These are phyloP conservation scores for Caradrina kadenii DNA, from an alignment of 2,888 invertebrate genomes.

Conservation along the genomic window DNA sequence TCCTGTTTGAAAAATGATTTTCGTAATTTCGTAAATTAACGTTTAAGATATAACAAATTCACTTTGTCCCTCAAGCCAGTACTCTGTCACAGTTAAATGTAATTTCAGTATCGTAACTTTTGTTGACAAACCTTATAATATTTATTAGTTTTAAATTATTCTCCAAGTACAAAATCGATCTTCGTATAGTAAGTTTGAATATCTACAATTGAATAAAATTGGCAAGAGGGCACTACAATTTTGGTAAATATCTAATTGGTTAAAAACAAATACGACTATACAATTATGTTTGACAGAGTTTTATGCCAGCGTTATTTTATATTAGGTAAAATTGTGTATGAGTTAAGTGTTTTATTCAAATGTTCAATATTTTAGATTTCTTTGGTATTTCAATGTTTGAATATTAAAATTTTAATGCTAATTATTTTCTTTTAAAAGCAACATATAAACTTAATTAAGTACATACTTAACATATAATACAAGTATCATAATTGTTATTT, in stretches of 20 bases:
- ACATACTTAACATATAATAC: not conserved
- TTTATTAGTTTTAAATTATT: constrained; percentile 15
- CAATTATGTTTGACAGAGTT: not conserved
- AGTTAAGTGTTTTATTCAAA: not conserved
- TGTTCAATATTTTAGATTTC: not conserved
- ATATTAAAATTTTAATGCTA: not conserved
- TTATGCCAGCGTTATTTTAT: not conserved
- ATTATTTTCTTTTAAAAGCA: not conserved
- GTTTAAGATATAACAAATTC: constrained; percentile 3
- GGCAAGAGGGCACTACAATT: not conserved
- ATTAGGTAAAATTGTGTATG: not conserved
- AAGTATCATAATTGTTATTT: constrained; percentile 7
- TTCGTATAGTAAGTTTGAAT: not conserved
- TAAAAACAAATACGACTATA: not conserved
- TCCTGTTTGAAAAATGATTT: no score
- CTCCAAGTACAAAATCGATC: not conserved
- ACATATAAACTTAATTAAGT: not conserved
- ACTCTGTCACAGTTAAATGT: constrained; percentile 43
- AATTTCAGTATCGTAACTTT: constrained; percentile 29
- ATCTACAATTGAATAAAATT: not conserved
- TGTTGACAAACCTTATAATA: constrained; percentile 21
- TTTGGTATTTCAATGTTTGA: no score
- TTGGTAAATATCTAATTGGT: no score
- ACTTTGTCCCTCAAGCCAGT: constrained; percentile 28
- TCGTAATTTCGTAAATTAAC: no score